These are phyloP conservation scores for Lepidonotus clava DNA, from an alignment of 2,888 invertebrate genomes.

Conservation along the genomic window DNA sequence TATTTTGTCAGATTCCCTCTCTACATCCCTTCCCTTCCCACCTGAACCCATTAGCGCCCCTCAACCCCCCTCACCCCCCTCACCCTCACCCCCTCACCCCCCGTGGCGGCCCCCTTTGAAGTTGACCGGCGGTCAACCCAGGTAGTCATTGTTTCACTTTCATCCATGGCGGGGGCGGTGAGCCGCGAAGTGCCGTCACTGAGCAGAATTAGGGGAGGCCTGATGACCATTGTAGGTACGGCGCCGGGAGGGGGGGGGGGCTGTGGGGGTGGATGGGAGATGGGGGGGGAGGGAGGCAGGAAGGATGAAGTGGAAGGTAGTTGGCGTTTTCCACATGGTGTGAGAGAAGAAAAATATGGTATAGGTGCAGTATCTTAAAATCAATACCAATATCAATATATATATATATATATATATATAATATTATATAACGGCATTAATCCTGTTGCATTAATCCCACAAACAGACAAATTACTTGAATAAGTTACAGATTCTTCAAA, in stretches of 20 bases:
- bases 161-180: constrained; percentile 34
- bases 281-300: no score
- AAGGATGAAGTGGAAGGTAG: no score
- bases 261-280: not conserved
- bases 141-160: constrained; percentile 46
- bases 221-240: not conserved
- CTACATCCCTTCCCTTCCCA: not conserved
- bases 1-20: no score
- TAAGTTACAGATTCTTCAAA: no score
- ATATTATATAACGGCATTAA: no score
- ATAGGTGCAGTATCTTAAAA: no score
- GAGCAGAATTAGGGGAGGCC: not conserved
- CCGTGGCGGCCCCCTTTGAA: not conserved
- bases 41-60: not conserved
- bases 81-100: not conserved
- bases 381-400: no score
- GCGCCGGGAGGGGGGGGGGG: not conserved
- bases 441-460: no score
- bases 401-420: no score
- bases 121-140: not conserved
- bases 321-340: no score
- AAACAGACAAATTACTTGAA: no score
- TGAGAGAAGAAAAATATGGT: no score
- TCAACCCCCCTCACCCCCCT: not conserved
- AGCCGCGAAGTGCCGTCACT: constrained; percentile 39